Evolutionary conservation across 92 coral and sea anemone genomes (phyloP), one percentile per base, ranked within the genome.

Genomic region (Desmophyllum pertusum): DNA sequence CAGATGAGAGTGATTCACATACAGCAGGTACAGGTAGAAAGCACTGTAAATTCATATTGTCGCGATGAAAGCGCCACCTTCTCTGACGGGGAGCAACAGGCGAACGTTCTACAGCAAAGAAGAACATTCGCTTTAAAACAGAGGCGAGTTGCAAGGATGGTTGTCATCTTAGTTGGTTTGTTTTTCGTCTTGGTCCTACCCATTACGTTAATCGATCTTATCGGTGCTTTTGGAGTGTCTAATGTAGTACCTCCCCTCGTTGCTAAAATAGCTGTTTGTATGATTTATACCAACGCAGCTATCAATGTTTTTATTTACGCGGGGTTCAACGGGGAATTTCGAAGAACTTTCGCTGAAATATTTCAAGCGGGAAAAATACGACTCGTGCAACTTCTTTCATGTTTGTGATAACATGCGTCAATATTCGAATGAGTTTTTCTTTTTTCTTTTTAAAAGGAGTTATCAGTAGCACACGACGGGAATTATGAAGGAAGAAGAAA

Each of bases 221-320:
- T 89, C 1, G 46, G 61, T 1, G 70, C 70, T 18, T 82, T 72
- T 53, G 86, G 79, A 59, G 33, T 38, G 29, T 82, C 86, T 14
- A 43, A 29, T 1, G 80, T n/a, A n/a, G n/a, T 89, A 0, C 95
- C 95, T 0, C 68, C 68, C 8, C 0, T 50, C 11, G 65, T 87
- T 35, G 73, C 91, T 17, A 84, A 89, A 64, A 64, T 72, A 15
- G 91, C 93, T 0, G 92, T 92, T 2, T 85, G 93, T 21, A 83
- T 92, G 93, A 92, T 92, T 35, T 92, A 92, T 72, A 48, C 93
- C 14, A 92, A 92, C 76, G 83, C 90, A 7, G 74, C 88, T n/a
- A 64, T 87, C 5, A 92, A 92, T 30, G 95, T 83, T 3, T 79
- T 92, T 51, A 73, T 92, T 14, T 92, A 92, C 76, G 95, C 95